These are phyloP conservation scores for Sceloporus undulatus DNA, from an alignment of 2,113 vertebrate species.

Conservation along the genomic window DNA sequence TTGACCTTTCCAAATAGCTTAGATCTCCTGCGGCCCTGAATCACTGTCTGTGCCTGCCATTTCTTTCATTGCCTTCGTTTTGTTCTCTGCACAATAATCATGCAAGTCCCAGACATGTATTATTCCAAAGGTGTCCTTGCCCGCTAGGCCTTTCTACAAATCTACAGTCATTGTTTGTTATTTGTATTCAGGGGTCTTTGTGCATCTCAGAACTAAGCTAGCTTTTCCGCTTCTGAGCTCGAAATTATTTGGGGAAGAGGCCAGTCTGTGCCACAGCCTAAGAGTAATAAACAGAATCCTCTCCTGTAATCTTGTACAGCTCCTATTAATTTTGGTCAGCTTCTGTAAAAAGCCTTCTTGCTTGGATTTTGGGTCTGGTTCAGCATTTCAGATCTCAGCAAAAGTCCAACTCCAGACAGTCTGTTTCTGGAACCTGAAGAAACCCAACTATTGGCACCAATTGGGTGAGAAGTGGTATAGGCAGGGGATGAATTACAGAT, in stretches of 20 bases:
- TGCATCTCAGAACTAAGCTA: neutral
- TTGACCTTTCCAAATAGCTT: constrained; percentile 32
- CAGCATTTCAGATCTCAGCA: neutral
- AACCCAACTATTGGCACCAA: neutral
- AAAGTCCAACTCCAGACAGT: neutral
- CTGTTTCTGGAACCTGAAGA: neutral
- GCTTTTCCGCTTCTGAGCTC: neutral
- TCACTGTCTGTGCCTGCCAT: constrained; percentile 1
- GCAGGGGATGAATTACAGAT: too few species aligned
- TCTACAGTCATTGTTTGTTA: constrained; percentile 1
- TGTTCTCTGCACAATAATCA: constrained; percentile 30
- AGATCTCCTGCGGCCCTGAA: constrained; percentile 11
- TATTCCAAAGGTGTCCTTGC: constrained; percentile 19
- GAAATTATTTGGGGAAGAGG: neutral
- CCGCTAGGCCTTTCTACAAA: neutral
- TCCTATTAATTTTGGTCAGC: neutral
- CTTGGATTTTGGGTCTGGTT: neutral
- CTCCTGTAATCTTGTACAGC: neutral
- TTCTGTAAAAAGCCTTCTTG: neutral
- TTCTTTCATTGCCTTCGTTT: neutral
- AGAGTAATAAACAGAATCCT: neutral
- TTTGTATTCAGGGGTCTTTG: neutral
- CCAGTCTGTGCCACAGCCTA: neutral
- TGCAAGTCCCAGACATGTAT: neutral
- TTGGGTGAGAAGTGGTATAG: neutral